Base-by-base conservation (phyloP, 1,140 invertebrate genomes). In the Globodera ellingtonae region DNA sequence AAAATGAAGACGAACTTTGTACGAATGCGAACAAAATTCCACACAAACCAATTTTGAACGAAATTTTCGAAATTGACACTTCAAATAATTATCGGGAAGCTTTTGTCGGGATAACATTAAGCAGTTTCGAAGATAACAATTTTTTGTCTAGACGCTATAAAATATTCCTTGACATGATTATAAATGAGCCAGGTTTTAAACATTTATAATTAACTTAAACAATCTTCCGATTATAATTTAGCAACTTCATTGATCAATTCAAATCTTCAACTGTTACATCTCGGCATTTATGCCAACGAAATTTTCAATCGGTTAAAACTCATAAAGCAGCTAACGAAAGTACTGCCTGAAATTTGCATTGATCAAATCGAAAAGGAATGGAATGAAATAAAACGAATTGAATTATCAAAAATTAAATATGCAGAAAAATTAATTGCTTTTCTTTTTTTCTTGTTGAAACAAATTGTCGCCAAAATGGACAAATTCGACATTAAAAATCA, bases 201-300 rank as follows among this genome's bases (percentile, higher is more conserved):
- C 0, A 21, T 62, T 62, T 15, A 62, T 62, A 18, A 7, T 52
- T 6, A 7, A 62, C 13, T 62, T 62, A 18, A 62, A n/a, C 13
- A 18, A 0, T n/a, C 35, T 35, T 35, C 35, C 35, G 3, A 35
- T 35, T 35, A 35, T 35, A 35, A 35, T 35, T 35, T 35, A 35
- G 35, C 0, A 35, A 35, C 1, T 35, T 35, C 35, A 35, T 35
- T 2, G 4, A 7, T 5, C 10, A 52, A 52, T 52, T 62, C 56
- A 15, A 18, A 10, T 62, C 13, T 18, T 62, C 56, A 62, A 62
- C 56, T 62, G 56, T 62, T 62, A n/a, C 56, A 18, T 18, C 18
- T 62, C 18, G 56, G 56, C 56, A 62, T 62, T 62, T 62, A 62
- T 62, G 56, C 56, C 56, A 62, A 62, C 56, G 56, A 62, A 62